Conservation (phyloP, 1,140 invertebrate species). For the Drosophila pseudoobscura region DNA sequence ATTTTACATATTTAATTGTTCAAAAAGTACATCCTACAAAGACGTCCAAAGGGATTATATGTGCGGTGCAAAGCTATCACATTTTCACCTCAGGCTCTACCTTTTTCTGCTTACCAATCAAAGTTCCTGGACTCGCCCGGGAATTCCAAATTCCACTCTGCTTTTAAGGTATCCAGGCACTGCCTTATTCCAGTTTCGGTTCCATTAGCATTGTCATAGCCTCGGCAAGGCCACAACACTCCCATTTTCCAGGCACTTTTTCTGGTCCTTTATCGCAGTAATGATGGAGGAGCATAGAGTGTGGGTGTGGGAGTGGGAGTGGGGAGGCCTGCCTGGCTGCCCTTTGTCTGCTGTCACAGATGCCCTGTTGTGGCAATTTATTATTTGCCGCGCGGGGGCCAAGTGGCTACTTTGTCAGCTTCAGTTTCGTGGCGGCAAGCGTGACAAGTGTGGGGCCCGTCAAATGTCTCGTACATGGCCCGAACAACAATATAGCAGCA, state of each 20-base stretch:
- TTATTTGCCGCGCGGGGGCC: constrained; percentile 64
- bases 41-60: too few relatives aligned
- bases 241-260: constrained; percentile 30
- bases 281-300: constrained; percentile 18
- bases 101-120: constrained; percentile 6
- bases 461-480: constrained; percentile 57
- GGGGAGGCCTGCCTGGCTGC: constrained; percentile 13
- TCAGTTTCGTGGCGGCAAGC: constrained; percentile 33
- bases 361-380: constrained; percentile 62
- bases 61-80: too few relatives aligned
- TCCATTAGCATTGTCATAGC: constrained; percentile 12
- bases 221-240: constrained; percentile 36
- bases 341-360: constrained; percentile 67
- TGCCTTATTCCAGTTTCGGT: constrained; percentile 14
- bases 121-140: background rate
- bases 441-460: constrained; percentile 62
- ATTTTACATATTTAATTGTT: too few relatives aligned
- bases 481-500: constrained; percentile 47
- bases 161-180: constrained; percentile 32
- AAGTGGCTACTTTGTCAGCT: constrained; percentile 50
- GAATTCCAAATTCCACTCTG: constrained; percentile 4
- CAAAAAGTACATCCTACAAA: too few relatives aligned
- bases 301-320: background rate
- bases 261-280: constrained; percentile 48
- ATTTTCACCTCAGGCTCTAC: too few relatives aligned